Base-by-base conservation (phyloP, 64 coral and sea anemone species). In the Montipora cactus region DNA sequence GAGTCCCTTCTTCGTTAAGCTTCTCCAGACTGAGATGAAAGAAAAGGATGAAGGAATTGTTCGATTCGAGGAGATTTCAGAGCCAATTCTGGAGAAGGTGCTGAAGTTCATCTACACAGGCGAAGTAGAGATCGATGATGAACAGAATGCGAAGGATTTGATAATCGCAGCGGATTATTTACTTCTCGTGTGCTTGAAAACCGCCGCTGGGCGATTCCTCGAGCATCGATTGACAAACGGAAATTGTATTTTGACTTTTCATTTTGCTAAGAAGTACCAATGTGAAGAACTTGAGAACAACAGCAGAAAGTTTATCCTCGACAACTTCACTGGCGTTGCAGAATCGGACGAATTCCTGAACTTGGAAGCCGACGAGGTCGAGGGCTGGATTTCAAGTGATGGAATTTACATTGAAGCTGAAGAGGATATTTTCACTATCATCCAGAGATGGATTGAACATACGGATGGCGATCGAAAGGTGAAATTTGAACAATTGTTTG, bases 71-170 rank as follows among this genome's bases (percentile, higher is more conserved):
- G 18, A 84, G 19, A 44, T 87, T 25, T 25, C 51, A 67, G 52
- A 16, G 5, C 70, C 22, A 7, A 44, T 87, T 22, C 51, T 87
- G 59, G 83, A 44, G 28, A 44, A 87, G 19, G 53, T 87, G 14
- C 16, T 87, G 5, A 59, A 87, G 61, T 87, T 61, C 46, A 67
- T 87, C 44, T 87, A 87, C 62, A 87, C 83, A 7, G 83, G 83
- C 2, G 70, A 44, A 5, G 61, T 66, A 59, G 22, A 64, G 13
- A 48, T 87, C 13, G 19, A 64, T 2, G 83, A 64, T 25, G 83
- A 70, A 66, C 25, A 14, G 22, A 87, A 87, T 14, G 83, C 83
- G 0, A 18, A 87, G 18, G 83, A 87, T 4, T 28, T 87, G 58
- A 66, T 87, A 5, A 49, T 59, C 0, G 57, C 83, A 8, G 52